A percentile compares a stretch with the other conserved stretches of the same genome.
These are phyloP conservation scores for Halcyon senegalensis DNA, from an alignment of 2,113 vertebrate species.

Conservation along the genomic window DNA sequence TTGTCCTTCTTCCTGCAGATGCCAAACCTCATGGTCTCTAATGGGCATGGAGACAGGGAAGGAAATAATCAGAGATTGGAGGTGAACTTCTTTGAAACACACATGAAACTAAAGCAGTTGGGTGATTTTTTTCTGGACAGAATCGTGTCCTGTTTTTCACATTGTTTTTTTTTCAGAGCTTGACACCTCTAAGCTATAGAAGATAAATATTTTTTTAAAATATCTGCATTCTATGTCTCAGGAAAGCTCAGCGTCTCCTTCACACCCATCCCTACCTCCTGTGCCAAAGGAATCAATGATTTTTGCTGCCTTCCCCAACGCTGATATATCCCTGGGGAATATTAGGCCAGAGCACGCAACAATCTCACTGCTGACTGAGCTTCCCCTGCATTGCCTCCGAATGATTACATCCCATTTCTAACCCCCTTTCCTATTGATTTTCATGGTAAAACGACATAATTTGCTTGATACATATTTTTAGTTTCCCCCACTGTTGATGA, in stretches of 20 bases:
- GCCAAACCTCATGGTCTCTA: neutral
- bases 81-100: accelerated
- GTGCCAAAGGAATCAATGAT: neutral
- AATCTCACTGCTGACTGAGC: neutral
- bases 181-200: neutral
- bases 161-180: neutral
- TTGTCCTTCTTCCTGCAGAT: neutral
- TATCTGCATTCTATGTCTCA: neutral
- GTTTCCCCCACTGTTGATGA: neutral
- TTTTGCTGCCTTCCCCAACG: neutral
- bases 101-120: neutral
- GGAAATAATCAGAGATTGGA: neutral
- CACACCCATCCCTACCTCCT: accelerated
- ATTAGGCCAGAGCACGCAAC: neutral
- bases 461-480: neutral
- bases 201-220: neutral
- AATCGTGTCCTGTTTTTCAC: neutral
- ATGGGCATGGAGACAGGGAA: accelerated
- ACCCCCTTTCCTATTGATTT: conserved; percentile 1
- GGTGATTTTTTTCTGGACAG: neutral
- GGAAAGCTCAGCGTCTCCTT: neutral
- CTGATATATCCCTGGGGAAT: neutral
- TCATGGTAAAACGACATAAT: neutral
- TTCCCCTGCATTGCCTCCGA: neutral
- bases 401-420: neutral